Percentiles rank a stretch among this genome's conserved stretches.
phyloP scores from a whole-genome alignment of 2,797 vertebrate species.

The Semaprochilodus insignis region DNA sequence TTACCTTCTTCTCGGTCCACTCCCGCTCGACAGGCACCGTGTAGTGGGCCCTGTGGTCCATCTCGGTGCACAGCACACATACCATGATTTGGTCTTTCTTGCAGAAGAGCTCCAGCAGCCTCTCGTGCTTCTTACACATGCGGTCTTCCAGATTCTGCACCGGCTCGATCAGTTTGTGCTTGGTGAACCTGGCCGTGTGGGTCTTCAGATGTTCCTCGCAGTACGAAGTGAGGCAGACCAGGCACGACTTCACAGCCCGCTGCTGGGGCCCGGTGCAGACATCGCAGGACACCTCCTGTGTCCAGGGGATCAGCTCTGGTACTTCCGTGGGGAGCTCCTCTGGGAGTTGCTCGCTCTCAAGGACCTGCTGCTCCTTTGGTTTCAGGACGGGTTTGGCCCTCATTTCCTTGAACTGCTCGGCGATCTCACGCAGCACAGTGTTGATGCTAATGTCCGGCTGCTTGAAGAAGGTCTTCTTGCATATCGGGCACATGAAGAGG shows the following conservation, averaged over 20 bases:
- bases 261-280: slow-evolving; percentile 74
- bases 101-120: slow-evolving; percentile 83
- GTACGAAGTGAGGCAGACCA: slow-evolving; percentile 83
- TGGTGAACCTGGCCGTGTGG: slow-evolving; percentile 77
- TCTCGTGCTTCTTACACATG: slow-evolving; percentile 81
- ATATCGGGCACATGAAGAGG: slow-evolving; percentile 82
- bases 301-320: slow-evolving; percentile 58
- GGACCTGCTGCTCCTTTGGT: slow-evolving; percentile 24
- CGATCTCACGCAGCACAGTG: slow-evolving; percentile 81
- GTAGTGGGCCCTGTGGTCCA: slow-evolving; percentile 81
- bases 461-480: slow-evolving; percentile 82
- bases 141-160: slow-evolving; percentile 82
- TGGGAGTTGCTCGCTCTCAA: slow-evolving; percentile 41
- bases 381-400: slow-evolving; percentile 66
- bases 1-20: slow-evolving; percentile 80
- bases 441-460: slow-evolving; percentile 81
- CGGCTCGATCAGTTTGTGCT: slow-evolving; percentile 82
- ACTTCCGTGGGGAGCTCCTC: slow-evolving; percentile 46
- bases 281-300: slow-evolving; percentile 76
- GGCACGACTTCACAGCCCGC: slow-evolving; percentile 76
- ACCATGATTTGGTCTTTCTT: slow-evolving; percentile 83
- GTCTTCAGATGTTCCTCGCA: slow-evolving; percentile 80
- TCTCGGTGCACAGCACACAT: slow-evolving; percentile 83
- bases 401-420: slow-evolving; percentile 82
- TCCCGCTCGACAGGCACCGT: slow-evolving; percentile 82